A percentile compares a stretch with the other conserved stretches of the same genome.
These are phyloP conservation scores for Loris lydekkerianus DNA, from an alignment of 2,797 vertebrate species.

Conservation along the genomic window DNA sequence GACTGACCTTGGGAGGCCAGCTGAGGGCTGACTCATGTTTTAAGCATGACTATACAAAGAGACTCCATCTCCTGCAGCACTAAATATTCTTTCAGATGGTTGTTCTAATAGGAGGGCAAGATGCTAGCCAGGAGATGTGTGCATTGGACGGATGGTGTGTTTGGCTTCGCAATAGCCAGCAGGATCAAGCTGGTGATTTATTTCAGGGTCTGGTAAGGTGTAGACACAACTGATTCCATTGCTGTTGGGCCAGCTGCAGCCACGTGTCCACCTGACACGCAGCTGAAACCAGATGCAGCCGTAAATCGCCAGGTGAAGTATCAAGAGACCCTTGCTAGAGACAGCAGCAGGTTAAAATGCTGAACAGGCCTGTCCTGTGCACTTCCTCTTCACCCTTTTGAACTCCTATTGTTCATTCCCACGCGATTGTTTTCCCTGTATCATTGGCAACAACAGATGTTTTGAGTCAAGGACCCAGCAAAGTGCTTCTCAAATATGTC, in stretches of 20 bases:
- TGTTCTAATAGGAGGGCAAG: slow-evolving; percentile 81
- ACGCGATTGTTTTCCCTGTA: slow-evolving; percentile 56
- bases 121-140: slow-evolving; percentile 82
- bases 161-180: slow-evolving; percentile 84
- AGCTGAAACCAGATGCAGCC: slow-evolving; percentile 84
- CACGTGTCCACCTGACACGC: slow-evolving; percentile 55
- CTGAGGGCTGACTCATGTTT: slow-evolving; percentile 72
- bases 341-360: slow-evolving; percentile 80
- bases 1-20: slow-evolving; percentile 83
- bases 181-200: slow-evolving; percentile 85
- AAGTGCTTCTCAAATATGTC: slow-evolving; percentile 82
- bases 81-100: slow-evolving; percentile 86
- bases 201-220: slow-evolving; percentile 77
- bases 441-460: slow-evolving; percentile 81
- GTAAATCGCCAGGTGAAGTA: slow-evolving; percentile 85
- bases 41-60: slow-evolving; percentile 79
- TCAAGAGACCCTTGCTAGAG: slow-evolving; percentile 72
- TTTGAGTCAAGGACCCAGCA: slow-evolving; percentile 83
- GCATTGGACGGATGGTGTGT: slow-evolving; percentile 85
- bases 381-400: slow-evolving; percentile 69
- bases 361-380: slow-evolving; percentile 74
- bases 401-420: slow-evolving; percentile 78
- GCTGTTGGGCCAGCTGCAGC: slow-evolving; percentile 70
- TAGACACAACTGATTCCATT: slow-evolving; percentile 62
- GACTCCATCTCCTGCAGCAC: slow-evolving; percentile 75